Base-by-base conservation (phyloP, 2,113 vertebrate genomes). In the Thamnaconus septentrionalis region DNA sequence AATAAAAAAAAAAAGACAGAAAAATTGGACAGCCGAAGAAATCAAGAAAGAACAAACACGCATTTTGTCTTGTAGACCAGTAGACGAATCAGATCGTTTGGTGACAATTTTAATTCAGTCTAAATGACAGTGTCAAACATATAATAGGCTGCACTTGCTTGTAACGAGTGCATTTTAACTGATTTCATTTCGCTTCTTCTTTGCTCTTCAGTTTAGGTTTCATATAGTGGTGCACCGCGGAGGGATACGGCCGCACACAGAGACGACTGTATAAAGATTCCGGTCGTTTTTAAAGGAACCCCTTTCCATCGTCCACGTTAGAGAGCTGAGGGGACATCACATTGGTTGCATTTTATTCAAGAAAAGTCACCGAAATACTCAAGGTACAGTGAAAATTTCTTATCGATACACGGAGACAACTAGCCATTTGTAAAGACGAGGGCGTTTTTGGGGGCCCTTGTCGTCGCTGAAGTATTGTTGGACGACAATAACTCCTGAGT, bases 271-370 rank as follows among this genome's bases (percentile, higher is more conserved):
- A 90, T 91, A 93, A 90, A 92, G 88, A 93, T 82, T 87, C 83
- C 80, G 67, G 78, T 89, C 83, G 81, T 79, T 84, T 80, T 65
- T 85, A 80, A 83, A 69, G 79, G 85, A 84, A 85, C 78, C 81
- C 84, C 88, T 91, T 92, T 92, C 80, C 60, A 79, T 85, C 90
- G 86, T 79, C 79, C 88, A 85, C 87, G 84, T 90, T 80, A 84
- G 87, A 76, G 83, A 84, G 90, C 83, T 60, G 80, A 71, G 80
- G 91, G 91, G 84, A 86, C 69, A 31, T 4, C 8, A 53, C 40
- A 50, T 82, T 89, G 85, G 84, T 78, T 51, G 90, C 90, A 89
- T 87, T 89, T 90, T 77, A 81, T 91, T 89, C 90, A 92, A 86
- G 88, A 89, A 41, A 86, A 87, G 51, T 69, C 88, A 88, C 84